Evolutionary conservation across 2,888 invertebrate species (phyloP), one percentile per base, ranked within the genome.

Genomic region (Hyppa rectilinea): DNA sequence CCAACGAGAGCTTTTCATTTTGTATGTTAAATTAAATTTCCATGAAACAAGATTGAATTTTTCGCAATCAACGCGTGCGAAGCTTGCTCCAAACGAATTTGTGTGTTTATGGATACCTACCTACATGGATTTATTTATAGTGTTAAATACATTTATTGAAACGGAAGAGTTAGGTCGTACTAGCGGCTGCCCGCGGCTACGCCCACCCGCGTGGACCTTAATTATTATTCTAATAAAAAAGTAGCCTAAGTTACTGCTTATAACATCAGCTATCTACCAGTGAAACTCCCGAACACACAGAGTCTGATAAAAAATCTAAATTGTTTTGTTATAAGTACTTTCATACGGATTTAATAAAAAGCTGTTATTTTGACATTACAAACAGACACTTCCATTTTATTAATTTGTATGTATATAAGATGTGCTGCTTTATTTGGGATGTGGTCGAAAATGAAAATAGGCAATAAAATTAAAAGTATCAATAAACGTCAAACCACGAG

Each of bases 1-100:
- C 93, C 92, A 91, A 86, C 93, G 92, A 91, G 92, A 88, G 94
- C 95, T 93, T 94, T 95, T 95, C 95, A 95, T 95, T 96, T 95
- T 92, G 94, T 92, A 95, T 95, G 95, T 95, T 95, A 95, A 96
- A 96, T 96, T 95, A 95, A 96, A 96, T 96, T 95, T 96, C 94
- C 93, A 95, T 95, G 95, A 93, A 95, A 96, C 95, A 95, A 94
- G 94, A 95, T 95, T 95, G 95, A 95, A 95, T 95, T 96, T 96
- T 95, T 95, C 93, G 95, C 95, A 96, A 96, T 95, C 95, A 96
- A 91, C 92, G 91, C 91, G 89, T 88, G 88, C 87, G 89, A 87
- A 87, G 87, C 86, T 89, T 86, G 87, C 85, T 85, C 85, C 85
- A 87, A 88, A 88, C 90, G 87, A 90, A 90, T 89, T 91, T 89